Percentiles rank a stretch among this genome's conserved stretches.
These are phyloP conservation scores for Ochropacha duplaris DNA, from an alignment of 2,888 invertebrate species.

Conservation along the genomic window DNA sequence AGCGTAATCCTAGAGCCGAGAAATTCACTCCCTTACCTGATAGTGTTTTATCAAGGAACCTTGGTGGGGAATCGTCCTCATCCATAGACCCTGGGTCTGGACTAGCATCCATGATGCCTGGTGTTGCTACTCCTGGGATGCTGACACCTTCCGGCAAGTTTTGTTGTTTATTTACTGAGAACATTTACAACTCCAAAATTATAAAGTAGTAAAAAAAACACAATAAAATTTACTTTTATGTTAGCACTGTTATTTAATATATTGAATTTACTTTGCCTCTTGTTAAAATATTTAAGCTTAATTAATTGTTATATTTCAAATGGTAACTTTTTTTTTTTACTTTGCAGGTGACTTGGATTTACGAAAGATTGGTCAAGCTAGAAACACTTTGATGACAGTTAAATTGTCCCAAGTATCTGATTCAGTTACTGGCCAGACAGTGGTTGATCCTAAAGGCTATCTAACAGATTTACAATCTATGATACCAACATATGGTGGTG, in stretches of 20 bases:
- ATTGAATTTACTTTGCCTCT: too few species aligned
- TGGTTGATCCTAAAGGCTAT: conserved; percentile 99
- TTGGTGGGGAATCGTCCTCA: conserved; percentile 90
- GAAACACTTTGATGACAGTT: conserved; percentile 99
- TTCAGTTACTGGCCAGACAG: conserved; percentile 99
- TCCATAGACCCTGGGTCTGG: conserved; percentile 94
- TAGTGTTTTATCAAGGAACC: conserved; percentile 93
- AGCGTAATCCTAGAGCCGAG: conserved; percentile 96
- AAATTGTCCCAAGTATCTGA: conserved; percentile 98
- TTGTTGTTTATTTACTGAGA: neutral
- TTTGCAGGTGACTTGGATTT: conserved; percentile 93
- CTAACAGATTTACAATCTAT: conserved; percentile 99
- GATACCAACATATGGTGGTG: conserved; percentile 99
- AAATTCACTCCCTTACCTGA: conserved; percentile 99
- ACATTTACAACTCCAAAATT: too few species aligned
- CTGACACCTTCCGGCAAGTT: conserved; percentile 88
- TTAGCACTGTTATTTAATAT: too few species aligned
- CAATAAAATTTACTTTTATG: too few species aligned
- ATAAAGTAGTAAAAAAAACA: too few species aligned
- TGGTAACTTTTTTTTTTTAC: neutral
- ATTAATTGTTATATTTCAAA: too few species aligned
- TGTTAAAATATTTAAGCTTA: too few species aligned
- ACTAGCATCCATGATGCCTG: conserved; percentile 93
- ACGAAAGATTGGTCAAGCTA: conserved; percentile 98
- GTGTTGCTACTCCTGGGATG: conserved; percentile 93